phyloP scores from a whole-genome alignment of 1,140 invertebrate genomes.

The Hetaerina americana region DNA sequence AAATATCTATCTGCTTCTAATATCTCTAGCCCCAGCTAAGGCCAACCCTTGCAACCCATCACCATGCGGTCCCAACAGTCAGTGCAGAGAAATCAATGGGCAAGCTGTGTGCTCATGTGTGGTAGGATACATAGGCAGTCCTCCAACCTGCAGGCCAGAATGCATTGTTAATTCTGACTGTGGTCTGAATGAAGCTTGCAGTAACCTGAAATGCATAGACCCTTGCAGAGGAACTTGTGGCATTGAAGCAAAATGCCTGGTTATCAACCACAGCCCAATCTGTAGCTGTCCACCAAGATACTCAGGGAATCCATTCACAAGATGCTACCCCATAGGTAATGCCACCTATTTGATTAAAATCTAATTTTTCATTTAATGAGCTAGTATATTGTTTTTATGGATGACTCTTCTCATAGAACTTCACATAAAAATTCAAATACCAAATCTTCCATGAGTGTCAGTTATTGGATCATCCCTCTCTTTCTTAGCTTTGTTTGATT shows the following conservation, averaged over 20 bases:
- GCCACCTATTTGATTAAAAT: too few species aligned
- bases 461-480: too few species aligned
- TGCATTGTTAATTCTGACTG: slow-evolving; percentile 18
- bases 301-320: slow-evolving; percentile 35
- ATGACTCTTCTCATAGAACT: too few species aligned
- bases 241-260: slow-evolving; percentile 38
- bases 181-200: slow-evolving; percentile 17
- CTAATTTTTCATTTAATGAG: too few species aligned
- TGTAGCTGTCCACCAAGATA: slow-evolving; percentile 38
- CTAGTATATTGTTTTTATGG: too few species aligned
- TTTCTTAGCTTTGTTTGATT: too few species aligned
- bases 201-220: slow-evolving; percentile 38
- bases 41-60: slow-evolving; percentile 47
- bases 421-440: too few species aligned
- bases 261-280: slow-evolving; percentile 37
- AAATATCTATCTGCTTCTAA: slow-evolving; percentile 12
- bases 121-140: slow-evolving; percentile 18
- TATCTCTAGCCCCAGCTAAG: slow-evolving; percentile 24
- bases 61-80: slow-evolving; percentile 49
- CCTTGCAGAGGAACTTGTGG: slow-evolving; percentile 39
- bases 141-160: slow-evolving; percentile 23
- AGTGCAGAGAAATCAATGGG: slow-evolving; percentile 23
- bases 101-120: slow-evolving; percentile 20
- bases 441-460: too few species aligned
- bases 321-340: slow-evolving; percentile 16